Conservation (phyloP, 2,113 vertebrate genomes). For the Grallaria varia region DNA sequence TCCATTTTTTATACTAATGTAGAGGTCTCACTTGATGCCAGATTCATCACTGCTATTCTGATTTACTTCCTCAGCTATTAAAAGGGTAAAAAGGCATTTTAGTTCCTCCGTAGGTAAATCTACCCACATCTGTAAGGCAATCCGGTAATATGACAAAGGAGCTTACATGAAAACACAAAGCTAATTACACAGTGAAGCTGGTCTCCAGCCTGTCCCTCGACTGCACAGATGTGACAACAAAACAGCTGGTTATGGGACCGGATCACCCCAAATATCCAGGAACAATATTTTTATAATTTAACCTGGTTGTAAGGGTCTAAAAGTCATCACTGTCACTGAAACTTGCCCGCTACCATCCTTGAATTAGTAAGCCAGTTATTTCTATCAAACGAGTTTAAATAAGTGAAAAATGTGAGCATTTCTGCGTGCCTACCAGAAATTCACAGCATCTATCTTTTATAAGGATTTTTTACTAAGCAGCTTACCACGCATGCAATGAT, state of each 20-base stretch:
- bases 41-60: not conserved
- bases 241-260: not conserved
- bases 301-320: not conserved
- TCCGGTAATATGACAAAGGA: not conserved
- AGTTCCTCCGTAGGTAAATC: not conserved
- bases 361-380: not conserved
- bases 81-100: not conserved
- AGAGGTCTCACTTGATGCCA: not conserved
- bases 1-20: not conserved
- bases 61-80: not conserved
- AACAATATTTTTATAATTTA: not conserved
- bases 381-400: not conserved
- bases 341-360: rapidly evolving
- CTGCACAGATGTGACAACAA: not conserved
- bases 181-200: not conserved
- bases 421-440: not conserved
- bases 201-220: not conserved
- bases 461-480: not conserved
- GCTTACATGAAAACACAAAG: not conserved
- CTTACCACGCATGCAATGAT: not conserved
- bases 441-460: not conserved
- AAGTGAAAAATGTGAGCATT: not conserved
- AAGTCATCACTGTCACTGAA: not conserved
- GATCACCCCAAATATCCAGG: not conserved
- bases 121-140: not conserved